Evolutionary conservation across 2,797 vertebrate species (phyloP).

Genomic region (Nyctibius grandis): DNA sequence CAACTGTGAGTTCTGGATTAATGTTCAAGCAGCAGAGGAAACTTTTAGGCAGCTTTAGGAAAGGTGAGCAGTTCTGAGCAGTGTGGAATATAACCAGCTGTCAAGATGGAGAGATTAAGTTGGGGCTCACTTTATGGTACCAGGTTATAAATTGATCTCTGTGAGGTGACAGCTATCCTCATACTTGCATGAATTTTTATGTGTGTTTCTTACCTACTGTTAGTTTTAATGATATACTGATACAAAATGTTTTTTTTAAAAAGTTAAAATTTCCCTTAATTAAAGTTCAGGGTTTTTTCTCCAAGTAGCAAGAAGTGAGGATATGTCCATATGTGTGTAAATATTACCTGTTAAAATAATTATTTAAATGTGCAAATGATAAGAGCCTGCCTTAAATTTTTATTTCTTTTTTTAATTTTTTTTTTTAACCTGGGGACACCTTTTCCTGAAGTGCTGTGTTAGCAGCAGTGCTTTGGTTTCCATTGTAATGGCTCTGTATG

Average conservation of each 20-base stretch:
- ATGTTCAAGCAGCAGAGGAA: neutral
- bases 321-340: neutral
- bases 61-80: neutral
- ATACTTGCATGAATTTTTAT: neutral
- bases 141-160: neutral
- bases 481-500: neutral
- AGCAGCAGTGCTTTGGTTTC: neutral
- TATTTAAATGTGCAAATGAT: neutral
- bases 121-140: neutral
- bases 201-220: neutral
- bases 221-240: neutral
- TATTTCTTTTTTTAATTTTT: neutral
- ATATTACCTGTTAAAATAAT: neutral
- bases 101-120: neutral
- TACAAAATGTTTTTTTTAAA: rapidly evolving
- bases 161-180: neutral
- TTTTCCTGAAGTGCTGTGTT: neutral
- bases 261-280: neutral
- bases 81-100: neutral
- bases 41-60: neutral
- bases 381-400: neutral
- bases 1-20: neutral
- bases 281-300: neutral
- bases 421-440: neutral
- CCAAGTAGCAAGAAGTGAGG: neutral